Evolutionary conservation across 1,140 invertebrate genomes (phyloP), one percentile per base, ranked within the genome.

Genomic region (Nebria ingens): DNA sequence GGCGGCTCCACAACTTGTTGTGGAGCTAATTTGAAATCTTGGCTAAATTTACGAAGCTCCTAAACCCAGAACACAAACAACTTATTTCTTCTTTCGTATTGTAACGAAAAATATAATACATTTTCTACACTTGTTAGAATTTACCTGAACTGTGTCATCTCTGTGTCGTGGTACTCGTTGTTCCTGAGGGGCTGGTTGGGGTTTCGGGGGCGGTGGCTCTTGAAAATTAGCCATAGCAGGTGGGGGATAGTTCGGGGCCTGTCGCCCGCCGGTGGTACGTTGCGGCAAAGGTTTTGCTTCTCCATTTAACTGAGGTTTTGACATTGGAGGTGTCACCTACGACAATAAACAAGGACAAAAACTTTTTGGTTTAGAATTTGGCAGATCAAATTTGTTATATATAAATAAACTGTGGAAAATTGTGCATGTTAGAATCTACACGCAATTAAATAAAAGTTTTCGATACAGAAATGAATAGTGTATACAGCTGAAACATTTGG

Each of bases 31-130:
- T 78, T 78, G 66, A 79, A 79, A 51, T 79, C 77, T 55, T 73
- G 68, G 1, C 73, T 68, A 63, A 79, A 79, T 56, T 73, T 71
- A 50, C 74, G 73, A 17, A 78, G 60, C 45, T 78, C 76, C 70
- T 75, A 64, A 17, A 6, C 6, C n/a, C 6, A 9, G n/a, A 34
- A 34, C 25, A 34, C 25, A 34, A 34, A 34, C 25, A 34, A n/a
- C 25, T 34, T n/a, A 34, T 34, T 34, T 19, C 13, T 49, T 22
- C 56, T 54, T 20, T 58, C 54, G 2, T 25, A 11, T 12, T 54
- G 54, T 29, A 34, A 9, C 9, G n/a, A 34, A 9, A 34, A 34
- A 34, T 9, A n/a, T 34, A 34, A n/a, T n/a, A 34, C n/a, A 34
- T 9, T n/a, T n/a, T n/a, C n/a, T n/a, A n/a, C n/a, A n/a, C n/a